phyloP scores from a whole-genome alignment of 2,888 invertebrate genomes.

The Nowickia ferox region DNA sequence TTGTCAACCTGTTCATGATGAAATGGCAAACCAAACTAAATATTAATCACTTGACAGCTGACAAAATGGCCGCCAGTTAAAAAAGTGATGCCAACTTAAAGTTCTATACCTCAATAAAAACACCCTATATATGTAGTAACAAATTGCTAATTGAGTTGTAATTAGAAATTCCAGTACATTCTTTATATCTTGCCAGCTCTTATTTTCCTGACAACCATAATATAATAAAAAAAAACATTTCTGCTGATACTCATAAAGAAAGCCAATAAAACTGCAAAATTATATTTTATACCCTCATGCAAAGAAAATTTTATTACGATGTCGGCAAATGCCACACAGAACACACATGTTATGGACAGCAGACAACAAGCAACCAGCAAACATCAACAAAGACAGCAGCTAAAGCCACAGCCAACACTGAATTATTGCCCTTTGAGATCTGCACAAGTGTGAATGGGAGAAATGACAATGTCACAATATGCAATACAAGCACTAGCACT shows the following conservation, averaged over 20 bases:
- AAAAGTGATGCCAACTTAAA: too few species aligned
- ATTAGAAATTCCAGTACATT: conserved; percentile 42
- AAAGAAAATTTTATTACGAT: conserved; percentile 27
- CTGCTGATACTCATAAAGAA: neutral
- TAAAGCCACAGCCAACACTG: conserved; percentile 26
- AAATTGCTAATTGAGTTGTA: conserved; percentile 61
- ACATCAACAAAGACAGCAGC: neutral
- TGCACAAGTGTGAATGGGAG: conserved; percentile 31
- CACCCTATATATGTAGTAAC: neutral
- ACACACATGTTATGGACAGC: conserved; percentile 45
- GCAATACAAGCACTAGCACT: conserved; percentile 1
- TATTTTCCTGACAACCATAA: neutral
- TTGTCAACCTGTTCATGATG: too few species aligned
- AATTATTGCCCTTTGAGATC: conserved; percentile 43
- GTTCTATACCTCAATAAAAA: too few species aligned
- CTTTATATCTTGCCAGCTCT: neutral
- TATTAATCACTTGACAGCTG: too few species aligned
- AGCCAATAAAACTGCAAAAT: conserved; percentile 11
- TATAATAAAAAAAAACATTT: conserved; percentile 28
- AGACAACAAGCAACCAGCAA: conserved; percentile 1
- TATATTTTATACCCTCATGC: neutral
- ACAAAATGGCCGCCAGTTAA: too few species aligned
- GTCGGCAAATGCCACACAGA: conserved; percentile 33
- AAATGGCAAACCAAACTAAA: too few species aligned
- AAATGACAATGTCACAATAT: conserved; percentile 46